phyloP scores from a whole-genome alignment of 2,113 vertebrate species.

The Mugil cephalus region DNA sequence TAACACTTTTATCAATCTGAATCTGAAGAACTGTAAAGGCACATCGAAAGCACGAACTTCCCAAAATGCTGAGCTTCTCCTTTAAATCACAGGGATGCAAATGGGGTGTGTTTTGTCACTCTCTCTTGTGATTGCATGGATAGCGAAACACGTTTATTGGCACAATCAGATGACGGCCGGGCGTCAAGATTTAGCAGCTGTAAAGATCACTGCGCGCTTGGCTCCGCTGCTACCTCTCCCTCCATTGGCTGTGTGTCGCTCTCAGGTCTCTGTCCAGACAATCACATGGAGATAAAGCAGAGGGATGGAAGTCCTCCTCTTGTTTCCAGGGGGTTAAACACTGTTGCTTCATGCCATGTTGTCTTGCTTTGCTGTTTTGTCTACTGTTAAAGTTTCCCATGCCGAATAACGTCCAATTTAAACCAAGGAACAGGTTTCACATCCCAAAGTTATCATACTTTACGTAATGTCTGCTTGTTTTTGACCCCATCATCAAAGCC shows the following conservation, averaged over 20 bases:
- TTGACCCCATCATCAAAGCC: constrained; percentile 47
- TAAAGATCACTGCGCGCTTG: not conserved
- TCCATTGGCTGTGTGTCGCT: no score
- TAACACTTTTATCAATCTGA: no score
- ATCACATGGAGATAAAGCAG: constrained; percentile 40
- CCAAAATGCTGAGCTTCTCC: constrained; percentile 42
- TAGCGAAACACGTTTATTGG: constrained; percentile 5
- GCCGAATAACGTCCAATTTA: constrained; percentile 22
- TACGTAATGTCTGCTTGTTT: constrained; percentile 41
- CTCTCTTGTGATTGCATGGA: constrained; percentile 56
- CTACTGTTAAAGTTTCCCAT: constrained; percentile 11
- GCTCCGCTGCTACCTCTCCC: not conserved
- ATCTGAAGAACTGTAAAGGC: no score
- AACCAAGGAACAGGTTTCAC: constrained; percentile 15
- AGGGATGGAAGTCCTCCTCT: constrained; percentile 9
- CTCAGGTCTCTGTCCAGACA: constrained; percentile 32
- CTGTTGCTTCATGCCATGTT: constrained; percentile 19
- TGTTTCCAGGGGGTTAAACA: constrained; percentile 40
- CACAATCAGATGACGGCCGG: not conserved
- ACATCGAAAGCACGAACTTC: constrained; percentile 1
- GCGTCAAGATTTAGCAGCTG: constrained; percentile 12
- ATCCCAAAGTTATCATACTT: constrained; percentile 3
- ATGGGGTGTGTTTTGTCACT: constrained; percentile 31
- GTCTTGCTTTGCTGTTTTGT: constrained; percentile 53
- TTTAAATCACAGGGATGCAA: constrained; percentile 38